Evolutionary conservation across 2,888 invertebrate genomes (phyloP).

Genomic region (Oligia latruncula): DNA sequence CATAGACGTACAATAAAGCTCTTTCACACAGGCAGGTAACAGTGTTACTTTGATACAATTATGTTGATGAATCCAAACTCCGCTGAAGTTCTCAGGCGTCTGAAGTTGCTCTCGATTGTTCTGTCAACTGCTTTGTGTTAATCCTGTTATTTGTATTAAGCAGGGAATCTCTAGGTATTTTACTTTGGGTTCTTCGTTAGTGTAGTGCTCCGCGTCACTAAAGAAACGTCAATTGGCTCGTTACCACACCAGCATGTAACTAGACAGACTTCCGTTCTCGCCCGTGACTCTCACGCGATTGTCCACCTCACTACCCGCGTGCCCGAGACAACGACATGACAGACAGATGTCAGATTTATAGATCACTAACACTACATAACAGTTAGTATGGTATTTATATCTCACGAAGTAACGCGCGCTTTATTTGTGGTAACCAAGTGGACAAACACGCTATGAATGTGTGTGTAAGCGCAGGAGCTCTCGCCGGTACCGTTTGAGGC

Average conservation of each 20-base stretch:
- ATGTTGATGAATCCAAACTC: conserved; percentile 60
- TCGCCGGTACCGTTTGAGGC: not conserved
- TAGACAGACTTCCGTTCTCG: too few relatives aligned
- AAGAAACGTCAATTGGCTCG: too few relatives aligned
- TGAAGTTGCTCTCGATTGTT: conserved; percentile 46
- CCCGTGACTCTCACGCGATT: too few relatives aligned
- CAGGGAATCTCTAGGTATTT: conserved; percentile 15
- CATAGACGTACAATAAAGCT: conserved; percentile 30
- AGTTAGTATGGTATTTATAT: not conserved
- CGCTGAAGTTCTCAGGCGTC: conserved; percentile 39
- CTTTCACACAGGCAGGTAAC: conserved; percentile 51
- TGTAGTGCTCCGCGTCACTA: too few relatives aligned
- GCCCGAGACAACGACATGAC: too few relatives aligned
- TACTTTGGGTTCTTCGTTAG: conserved; percentile 13
- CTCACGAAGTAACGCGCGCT: not conserved
- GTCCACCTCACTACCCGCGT: too few relatives aligned
- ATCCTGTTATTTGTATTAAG: conserved; percentile 42
- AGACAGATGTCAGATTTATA: too few relatives aligned
- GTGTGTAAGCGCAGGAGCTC: not conserved
- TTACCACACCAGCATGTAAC: too few relatives aligned
- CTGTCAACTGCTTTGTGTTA: conserved; percentile 46
- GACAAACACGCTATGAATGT: not conserved
- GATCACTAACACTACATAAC: too few relatives aligned
- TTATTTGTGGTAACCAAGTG: not conserved
- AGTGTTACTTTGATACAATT: conserved; percentile 59